A percentile compares a stretch with the other conserved stretches of the same genome.
Conservation (phyloP, 2,113 vertebrate genomes). For the Halcyon malimbica region DNA sequence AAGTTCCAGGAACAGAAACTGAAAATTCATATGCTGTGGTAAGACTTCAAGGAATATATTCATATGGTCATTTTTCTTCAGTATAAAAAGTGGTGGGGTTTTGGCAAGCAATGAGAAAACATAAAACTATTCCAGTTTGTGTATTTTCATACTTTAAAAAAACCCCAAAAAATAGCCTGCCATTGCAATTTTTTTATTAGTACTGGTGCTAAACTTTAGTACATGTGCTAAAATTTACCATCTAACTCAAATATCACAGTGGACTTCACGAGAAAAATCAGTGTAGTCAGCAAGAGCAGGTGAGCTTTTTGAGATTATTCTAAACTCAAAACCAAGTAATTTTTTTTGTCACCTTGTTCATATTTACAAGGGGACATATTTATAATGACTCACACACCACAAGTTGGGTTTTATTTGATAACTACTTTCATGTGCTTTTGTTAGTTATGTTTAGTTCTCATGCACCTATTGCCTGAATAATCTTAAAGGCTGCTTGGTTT, state of each 20-base stretch:
- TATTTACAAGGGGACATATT: neutral
- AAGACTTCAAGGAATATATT: neutral
- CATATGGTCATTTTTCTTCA: neutral
- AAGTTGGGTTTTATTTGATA: neutral
- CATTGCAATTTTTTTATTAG: neutral
- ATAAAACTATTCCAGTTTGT: neutral
- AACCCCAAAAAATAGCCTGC: accelerated
- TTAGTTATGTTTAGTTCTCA: neutral
- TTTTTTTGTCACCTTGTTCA: neutral
- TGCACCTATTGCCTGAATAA: neutral
- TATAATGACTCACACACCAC: neutral
- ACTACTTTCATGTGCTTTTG: neutral
- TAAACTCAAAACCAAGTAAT: neutral
- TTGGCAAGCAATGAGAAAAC: neutral
- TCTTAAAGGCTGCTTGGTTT: neutral
- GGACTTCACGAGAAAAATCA: neutral
- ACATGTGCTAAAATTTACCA: neutral
- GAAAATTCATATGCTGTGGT: neutral
- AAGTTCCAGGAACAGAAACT: neutral
- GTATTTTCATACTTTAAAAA: neutral
- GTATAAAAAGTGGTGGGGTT: neutral
- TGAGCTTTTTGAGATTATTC: neutral
- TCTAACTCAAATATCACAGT: neutral
- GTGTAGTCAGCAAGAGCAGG: neutral
- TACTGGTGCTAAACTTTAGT: neutral